A percentile compares a stretch with the other conserved stretches of the same genome.
Conservation (phyloP, 2,888 invertebrate genomes). For the Cerastis leucographa region DNA sequence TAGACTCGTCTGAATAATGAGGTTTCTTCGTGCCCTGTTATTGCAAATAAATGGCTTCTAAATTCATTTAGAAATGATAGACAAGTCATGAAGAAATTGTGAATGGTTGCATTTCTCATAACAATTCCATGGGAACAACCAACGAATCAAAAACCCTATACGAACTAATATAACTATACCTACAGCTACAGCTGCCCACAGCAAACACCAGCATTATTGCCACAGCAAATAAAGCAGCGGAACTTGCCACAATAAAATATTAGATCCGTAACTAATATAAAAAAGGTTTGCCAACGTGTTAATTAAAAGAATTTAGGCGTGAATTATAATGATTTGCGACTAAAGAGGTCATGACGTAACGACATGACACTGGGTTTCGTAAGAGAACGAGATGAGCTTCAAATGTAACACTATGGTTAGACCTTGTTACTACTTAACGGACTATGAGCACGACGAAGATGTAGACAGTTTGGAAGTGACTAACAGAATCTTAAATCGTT, state of each 20-base stretch:
- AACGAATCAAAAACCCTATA: background rate
- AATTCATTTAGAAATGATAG: background rate
- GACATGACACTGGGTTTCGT: slow-evolving; percentile 69
- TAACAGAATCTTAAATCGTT: background rate
- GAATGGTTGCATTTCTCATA: background rate
- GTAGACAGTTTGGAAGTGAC: slow-evolving; percentile 42
- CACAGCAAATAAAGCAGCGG: slow-evolving; percentile 52
- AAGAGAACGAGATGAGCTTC: slow-evolving; percentile 80
- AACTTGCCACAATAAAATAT: slow-evolving; percentile 58
- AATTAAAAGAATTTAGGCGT: slow-evolving; percentile 63
- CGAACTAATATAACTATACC: no score
- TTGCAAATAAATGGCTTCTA: background rate
- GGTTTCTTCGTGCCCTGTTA: background rate
- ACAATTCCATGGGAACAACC: background rate
- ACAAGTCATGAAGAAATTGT: background rate
- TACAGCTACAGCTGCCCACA: no score
- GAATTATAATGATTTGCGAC: slow-evolving; percentile 61
- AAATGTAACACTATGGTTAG: slow-evolving; percentile 76
- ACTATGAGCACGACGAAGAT: slow-evolving; percentile 72
- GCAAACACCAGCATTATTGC: slow-evolving; percentile 34
- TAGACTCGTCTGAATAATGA: background rate
- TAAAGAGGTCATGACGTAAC: slow-evolving; percentile 71
- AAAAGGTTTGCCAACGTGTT: slow-evolving; percentile 63
- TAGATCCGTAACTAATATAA: slow-evolving; percentile 55
- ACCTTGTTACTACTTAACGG: slow-evolving; percentile 85